These are phyloP conservation scores for Geococcyx californianus DNA, from an alignment of 2,113 vertebrate species.

Conservation along the genomic window DNA sequence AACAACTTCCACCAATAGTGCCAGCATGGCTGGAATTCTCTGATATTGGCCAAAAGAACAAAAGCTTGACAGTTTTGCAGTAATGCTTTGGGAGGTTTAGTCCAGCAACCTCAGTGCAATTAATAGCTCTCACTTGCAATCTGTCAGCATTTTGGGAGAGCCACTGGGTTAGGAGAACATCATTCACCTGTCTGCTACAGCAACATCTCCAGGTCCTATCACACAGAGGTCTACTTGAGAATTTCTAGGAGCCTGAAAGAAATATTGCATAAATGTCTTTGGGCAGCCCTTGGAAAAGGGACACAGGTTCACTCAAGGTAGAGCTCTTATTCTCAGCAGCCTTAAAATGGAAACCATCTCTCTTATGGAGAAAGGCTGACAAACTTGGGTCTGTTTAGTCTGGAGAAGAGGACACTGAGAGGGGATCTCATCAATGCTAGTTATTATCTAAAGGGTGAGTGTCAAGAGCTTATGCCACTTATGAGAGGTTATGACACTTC, in stretches of 20 bases:
- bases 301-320: neutral
- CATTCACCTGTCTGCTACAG: neutral
- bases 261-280: neutral
- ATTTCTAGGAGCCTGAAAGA: neutral
- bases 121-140: neutral
- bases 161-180: neutral
- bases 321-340: neutral
- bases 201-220: neutral
- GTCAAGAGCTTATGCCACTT: too few relatives aligned
- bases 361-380: too few relatives aligned
- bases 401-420: too few relatives aligned
- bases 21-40: accelerated
- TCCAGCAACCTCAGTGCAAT: neutral
- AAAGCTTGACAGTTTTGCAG: neutral
- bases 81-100: neutral
- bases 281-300: neutral
- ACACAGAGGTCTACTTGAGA: neutral
- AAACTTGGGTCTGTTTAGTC: too few relatives aligned
- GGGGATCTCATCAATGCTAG: too few relatives aligned
- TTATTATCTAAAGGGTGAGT: too few relatives aligned
- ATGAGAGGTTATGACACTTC: too few relatives aligned
- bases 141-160: neutral
- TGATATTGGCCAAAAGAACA: accelerated
- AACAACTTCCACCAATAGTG: neutral
- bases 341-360: neutral